Base-by-base conservation (phyloP, 2,113 vertebrate genomes). In the Gobius niger region DNA sequence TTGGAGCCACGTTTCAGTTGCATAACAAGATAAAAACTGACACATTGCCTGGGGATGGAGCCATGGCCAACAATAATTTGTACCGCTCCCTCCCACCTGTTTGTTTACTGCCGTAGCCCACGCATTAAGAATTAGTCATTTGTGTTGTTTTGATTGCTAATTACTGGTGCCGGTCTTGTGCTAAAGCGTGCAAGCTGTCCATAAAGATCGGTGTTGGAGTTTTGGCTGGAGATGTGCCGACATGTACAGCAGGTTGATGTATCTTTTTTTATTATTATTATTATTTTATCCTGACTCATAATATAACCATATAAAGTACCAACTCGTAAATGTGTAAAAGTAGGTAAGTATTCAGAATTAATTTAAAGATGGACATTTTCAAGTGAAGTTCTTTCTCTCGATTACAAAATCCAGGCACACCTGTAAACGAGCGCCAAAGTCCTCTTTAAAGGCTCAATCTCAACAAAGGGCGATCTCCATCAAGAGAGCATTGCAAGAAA, bases 111-210 rank as follows among this genome's bases (percentile, higher is more conserved):
- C 49, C 68, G 47, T 6, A 16, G 85, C 85, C 82, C 85, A 89
- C 87, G 70, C 83, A 0, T 77, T 61, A 57, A 51, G 53, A 68
- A 83, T 89, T 80, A 88, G 85, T 87, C 83, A 87, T 78, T 84
- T 85, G 82, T 87, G 87, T 88, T 84, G 85, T 82, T 87, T 82
- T 83, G 73, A 81, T 76, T 75, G 78, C 82, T 77, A 76, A 87
- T 87, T 83, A 68, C 72, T 84, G 70, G 77, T 71, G 51, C 63
- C 82, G 79, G 75, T 78, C 73, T 75, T 68, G 65, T 74, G 80
- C 86, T 91, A 83, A 86, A 90, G 77, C 81, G 70, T 84, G 81
- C 83, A 81, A 83, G 90, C 87, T 91, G 87, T 90, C 80, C 86
- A 83, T 84, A 78, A 88, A 91, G 82, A 85, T 89, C 84, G 83